These are phyloP conservation scores for Neolamprologus sp. DNA, from an alignment of 2,113 vertebrate genomes.

Conservation along the genomic window DNA sequence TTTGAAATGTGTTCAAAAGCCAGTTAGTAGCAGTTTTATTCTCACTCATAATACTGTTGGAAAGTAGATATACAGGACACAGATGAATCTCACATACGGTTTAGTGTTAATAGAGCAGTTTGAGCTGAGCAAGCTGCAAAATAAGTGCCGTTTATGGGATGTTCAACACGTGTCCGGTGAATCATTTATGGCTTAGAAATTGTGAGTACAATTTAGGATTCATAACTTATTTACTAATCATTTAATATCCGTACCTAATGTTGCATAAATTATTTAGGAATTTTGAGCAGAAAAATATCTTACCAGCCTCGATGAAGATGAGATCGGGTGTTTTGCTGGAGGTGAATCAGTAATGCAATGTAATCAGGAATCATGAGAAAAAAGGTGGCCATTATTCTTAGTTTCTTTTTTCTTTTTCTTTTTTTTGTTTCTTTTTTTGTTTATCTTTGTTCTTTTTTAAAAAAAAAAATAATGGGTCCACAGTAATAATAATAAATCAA, in stretches of 20 bases:
- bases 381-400: background rate
- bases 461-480: fast-evolving
- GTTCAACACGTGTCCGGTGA: conserved; percentile 5
- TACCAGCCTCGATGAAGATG: background rate
- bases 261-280: conserved; percentile 8
- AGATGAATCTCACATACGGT: background rate
- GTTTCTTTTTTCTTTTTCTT: background rate
- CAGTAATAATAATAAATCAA: background rate
- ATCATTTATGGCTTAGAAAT: conserved; percentile 23
- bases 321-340: background rate
- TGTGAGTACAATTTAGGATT: conserved; percentile 8
- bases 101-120: background rate
- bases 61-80: background rate
- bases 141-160: background rate
- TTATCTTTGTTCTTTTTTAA: fast-evolving
- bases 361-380: background rate
- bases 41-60: background rate
- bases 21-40: background rate
- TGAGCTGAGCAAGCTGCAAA: background rate
- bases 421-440: background rate
- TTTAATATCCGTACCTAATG: conserved; percentile 1
- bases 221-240: conserved; percentile 25
- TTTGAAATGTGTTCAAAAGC: background rate
- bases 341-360: background rate
- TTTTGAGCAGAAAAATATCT: background rate